phyloP scores from a whole-genome alignment of 2,113 vertebrate species.

The Vicugna pacos region DNA sequence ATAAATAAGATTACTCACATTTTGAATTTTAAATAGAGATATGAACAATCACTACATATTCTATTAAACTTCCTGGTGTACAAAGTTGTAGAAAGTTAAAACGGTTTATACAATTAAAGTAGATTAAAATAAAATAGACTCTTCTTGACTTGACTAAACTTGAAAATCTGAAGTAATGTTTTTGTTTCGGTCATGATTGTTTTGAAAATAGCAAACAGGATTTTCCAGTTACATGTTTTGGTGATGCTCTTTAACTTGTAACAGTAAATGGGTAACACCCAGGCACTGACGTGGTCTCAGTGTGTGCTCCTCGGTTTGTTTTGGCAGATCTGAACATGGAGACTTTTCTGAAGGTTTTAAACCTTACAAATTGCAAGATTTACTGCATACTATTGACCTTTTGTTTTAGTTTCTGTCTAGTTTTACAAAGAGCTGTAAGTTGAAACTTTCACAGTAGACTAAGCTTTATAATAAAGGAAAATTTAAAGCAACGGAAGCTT shows the following conservation, averaged over 20 bases:
- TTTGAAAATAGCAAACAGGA: conserved; percentile 83
- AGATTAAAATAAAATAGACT: conserved; percentile 78
- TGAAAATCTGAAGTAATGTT: conserved; percentile 82
- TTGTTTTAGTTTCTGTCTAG: conserved; percentile 57
- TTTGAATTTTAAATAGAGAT: conserved; percentile 37
- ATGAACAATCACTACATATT: background rate
- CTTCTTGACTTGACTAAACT: conserved; percentile 80
- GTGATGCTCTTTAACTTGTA: conserved; percentile 43
- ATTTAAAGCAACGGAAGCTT: background rate
- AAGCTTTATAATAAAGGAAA: conserved; percentile 19
- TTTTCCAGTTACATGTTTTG: conserved; percentile 79
- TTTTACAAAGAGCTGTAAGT: conserved; percentile 63
- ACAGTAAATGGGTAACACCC: background rate
- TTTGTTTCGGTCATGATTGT: conserved; percentile 81
- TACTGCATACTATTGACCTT: conserved; percentile 20
- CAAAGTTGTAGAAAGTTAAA: conserved; percentile 64
- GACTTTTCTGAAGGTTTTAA: conserved; percentile 26
- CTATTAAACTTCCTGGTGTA: conserved; percentile 21
- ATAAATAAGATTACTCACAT: conserved; percentile 26
- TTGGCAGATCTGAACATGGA: conserved; percentile 25
- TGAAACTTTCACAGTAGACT: conserved; percentile 48
- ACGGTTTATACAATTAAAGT: conserved; percentile 72
- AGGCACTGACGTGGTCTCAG: conserved; percentile 12
- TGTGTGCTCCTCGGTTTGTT: conserved; percentile 58
- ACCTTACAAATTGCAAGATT: conserved; percentile 44